Percentiles rank a stretch among this genome's conserved stretches.
phyloP scores from a whole-genome alignment of 1,140 invertebrate species.

The Pantala flavescens region DNA sequence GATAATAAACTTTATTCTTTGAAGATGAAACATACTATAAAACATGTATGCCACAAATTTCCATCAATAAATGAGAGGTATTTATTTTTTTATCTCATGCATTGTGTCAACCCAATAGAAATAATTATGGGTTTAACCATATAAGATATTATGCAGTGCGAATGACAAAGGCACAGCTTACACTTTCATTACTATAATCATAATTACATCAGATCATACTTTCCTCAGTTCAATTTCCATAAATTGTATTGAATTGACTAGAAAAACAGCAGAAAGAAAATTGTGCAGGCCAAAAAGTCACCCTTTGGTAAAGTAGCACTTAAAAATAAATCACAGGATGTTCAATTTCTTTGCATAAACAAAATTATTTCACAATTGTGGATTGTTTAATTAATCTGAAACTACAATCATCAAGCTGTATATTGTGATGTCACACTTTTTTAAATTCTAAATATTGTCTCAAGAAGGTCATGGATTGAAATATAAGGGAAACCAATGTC shows the following conservation, averaged over 20 bases:
- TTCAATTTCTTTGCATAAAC: background rate
- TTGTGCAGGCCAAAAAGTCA: slow-evolving; percentile 8
- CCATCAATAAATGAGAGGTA: background rate
- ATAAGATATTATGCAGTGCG: background rate
- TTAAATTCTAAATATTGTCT: background rate
- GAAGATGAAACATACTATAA: background rate
- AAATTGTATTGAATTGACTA: background rate
- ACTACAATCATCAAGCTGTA: background rate
- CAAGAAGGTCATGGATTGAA: background rate
- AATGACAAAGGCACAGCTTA: slow-evolving; percentile 9
- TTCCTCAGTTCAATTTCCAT: background rate
- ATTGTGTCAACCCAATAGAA: no score
- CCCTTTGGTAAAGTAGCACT: slow-evolving; percentile 1
- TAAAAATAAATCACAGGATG: background rate
- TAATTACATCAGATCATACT: background rate
- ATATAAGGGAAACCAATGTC: background rate
- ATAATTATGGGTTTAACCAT: no score
- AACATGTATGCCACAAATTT: background rate
- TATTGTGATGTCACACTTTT: background rate
- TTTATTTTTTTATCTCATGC: background rate
- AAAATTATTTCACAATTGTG: background rate
- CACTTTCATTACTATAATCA: background rate
- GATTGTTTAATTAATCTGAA: no score
- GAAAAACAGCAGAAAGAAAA: background rate
- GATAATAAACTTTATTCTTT: background rate